Base-by-base conservation (phyloP, 1,140 invertebrate genomes). In the Hirudo medicinalis region DNA sequence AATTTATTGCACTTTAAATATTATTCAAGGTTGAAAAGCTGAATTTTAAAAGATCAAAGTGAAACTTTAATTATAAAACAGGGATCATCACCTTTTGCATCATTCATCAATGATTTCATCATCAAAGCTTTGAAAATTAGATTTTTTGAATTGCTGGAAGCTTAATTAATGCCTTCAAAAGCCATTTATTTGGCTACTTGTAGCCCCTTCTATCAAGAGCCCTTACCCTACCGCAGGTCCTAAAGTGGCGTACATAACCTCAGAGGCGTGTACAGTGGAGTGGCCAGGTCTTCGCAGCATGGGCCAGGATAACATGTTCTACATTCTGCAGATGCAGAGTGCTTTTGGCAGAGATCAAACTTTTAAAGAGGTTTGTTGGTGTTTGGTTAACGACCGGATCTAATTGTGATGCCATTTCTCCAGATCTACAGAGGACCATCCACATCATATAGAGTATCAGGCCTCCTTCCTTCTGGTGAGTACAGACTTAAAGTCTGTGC, bases 401-500 rank as follows among this genome's bases (percentile, higher is more conserved):
- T 49, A 13, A 36, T 17, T 49, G 43, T 5, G 43, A 49, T 49
- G 43, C 15, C 4, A 49, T 49, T 73, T 75, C 43, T 49, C 69
- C 80, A 91, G 88, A 85, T 89, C 54, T 90, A 90, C 78, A 82
- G 84, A 75, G 89, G 89, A 57, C 75, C 81, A 72, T 88, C 88
- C 72, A 86, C 86, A 25, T 86, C 84, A 77, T 87, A 84, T 77
- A 81, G 79, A 69, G 79, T 91, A 75, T 85, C 86, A 74, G 86
- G 87, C 76, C 82, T 91, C 74, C 85, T 88, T 75, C 82, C 87
- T 22, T 87, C 87, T 72, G 85, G 85, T 40, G 88, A 89, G 74
- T 91, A 91, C 78, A 80, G 83, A 74, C 85, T 89, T 68, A 85
- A 89, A 32, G 89, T 91, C 22, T 88, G 87, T 81, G 86, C 87